Evolutionary conservation across 2,888 invertebrate species (phyloP).

Genomic region (Dichetophora obliterata): DNA sequence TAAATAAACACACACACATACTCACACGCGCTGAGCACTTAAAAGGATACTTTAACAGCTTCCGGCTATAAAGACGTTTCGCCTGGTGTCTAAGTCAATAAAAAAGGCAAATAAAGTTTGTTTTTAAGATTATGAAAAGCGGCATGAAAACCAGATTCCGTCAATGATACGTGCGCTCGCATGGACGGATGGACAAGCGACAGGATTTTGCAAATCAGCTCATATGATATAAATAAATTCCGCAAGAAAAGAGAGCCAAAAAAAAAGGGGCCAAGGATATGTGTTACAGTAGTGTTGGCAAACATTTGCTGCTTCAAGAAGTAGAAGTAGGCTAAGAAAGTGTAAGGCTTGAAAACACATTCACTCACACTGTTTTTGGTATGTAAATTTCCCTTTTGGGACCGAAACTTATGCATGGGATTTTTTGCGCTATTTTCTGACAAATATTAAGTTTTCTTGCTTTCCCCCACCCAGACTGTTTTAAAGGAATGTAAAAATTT

Average conservation of each 20-base stretch:
- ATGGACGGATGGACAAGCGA: not conserved
- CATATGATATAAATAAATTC: not conserved
- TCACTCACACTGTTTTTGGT: constrained; percentile 34
- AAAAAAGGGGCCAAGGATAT: not conserved
- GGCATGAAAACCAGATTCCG: not conserved
- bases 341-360: not conserved
- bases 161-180: not conserved
- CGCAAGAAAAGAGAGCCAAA: not conserved
- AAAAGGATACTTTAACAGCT: constrained; percentile 2
- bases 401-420: constrained; percentile 19
- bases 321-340: not conserved
- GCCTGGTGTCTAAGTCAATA: constrained; percentile 24
- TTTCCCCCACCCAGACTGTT: not conserved
- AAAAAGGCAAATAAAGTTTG: constrained; percentile 6
- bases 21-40: not conserved
- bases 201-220: constrained; percentile 1
- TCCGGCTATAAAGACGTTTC: constrained; percentile 26
- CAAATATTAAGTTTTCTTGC: not conserved
- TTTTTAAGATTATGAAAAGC: constrained; percentile 16
- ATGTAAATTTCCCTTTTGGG: constrained; percentile 27
- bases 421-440: not conserved
- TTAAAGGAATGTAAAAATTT: constrained; percentile 18
- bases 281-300: not conserved
- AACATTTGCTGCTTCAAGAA: not conserved
- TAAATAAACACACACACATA: not conserved